These are phyloP conservation scores for Odocoileus hemionus DNA, from an alignment of 2,113 vertebrate genomes.

Conservation along the genomic window DNA sequence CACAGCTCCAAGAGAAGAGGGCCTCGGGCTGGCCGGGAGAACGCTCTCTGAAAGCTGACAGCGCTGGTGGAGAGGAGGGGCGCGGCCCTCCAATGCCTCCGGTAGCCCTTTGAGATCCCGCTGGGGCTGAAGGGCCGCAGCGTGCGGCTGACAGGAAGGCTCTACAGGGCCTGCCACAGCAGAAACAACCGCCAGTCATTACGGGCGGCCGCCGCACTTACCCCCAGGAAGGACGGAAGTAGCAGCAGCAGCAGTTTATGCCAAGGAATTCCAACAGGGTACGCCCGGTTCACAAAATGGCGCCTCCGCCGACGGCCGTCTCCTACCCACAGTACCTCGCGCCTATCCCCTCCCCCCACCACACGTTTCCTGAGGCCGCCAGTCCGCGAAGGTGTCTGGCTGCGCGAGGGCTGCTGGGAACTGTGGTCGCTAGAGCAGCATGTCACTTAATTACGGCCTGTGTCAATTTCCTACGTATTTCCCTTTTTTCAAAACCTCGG, in stretches of 20 bases:
- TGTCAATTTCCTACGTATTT: constrained; percentile 28
- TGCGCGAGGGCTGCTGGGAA: constrained; percentile 62
- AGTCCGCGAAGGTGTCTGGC: background rate
- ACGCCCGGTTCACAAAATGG: constrained; percentile 81
- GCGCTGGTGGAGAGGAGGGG: background rate
- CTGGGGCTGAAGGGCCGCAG: background rate
- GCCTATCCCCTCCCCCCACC: background rate
- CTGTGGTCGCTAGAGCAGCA: background rate
- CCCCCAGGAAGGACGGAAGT: constrained; percentile 23
- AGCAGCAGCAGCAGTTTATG: background rate
- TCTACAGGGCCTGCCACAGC: background rate
- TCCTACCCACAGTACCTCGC: constrained; percentile 80
- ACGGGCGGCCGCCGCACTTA: constrained; percentile 32
- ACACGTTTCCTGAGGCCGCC: constrained; percentile 58
- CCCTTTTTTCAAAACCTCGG: background rate
- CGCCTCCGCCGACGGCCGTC: constrained; percentile 74
- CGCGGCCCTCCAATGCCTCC: background rate
- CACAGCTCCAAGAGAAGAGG: background rate
- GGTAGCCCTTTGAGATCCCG: background rate
- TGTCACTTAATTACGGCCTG: background rate
- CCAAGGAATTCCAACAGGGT: background rate
- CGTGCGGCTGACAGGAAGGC: background rate
- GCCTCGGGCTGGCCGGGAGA: background rate
- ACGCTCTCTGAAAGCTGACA: background rate
- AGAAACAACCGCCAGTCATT: background rate